Evolutionary conservation across 2,113 vertebrate genomes (phyloP).

Genomic region (Ophiodon elongatus): DNA sequence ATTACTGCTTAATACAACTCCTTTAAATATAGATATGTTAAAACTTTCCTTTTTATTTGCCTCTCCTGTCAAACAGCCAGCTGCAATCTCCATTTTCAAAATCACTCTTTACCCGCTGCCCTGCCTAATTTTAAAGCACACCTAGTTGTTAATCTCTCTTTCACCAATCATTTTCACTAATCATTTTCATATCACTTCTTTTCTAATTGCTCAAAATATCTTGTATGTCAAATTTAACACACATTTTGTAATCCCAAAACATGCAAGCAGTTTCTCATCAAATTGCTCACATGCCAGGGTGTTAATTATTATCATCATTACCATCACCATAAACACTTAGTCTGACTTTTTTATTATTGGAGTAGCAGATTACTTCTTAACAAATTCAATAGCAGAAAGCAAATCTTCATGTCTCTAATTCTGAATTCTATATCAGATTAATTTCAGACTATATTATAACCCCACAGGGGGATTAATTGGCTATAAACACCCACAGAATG

Average conservation of each 20-base stretch:
- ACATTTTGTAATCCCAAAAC: neutral
- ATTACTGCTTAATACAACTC: neutral
- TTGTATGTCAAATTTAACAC: neutral
- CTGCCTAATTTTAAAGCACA: conserved; percentile 1
- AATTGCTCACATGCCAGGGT: neutral
- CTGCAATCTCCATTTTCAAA: neutral
- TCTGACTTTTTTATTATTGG: neutral
- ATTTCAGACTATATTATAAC: conserved; percentile 9
- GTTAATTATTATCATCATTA: neutral
- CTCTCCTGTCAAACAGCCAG: neutral
- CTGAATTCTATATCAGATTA: neutral
- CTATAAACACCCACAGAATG: conserved; percentile 23
- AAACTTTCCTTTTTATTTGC: neutral
- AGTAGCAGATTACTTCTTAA: conserved; percentile 4
- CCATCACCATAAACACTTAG: neutral
- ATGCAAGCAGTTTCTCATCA: neutral
- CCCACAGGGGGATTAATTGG: conserved; percentile 20
- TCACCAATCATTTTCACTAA: conserved; percentile 25
- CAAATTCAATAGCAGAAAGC: neutral
- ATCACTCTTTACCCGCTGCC: neutral
- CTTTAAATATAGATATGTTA: neutral
- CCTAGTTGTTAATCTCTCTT: conserved; percentile 5
- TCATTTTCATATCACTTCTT: conserved; percentile 45
- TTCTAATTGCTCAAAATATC: conserved; percentile 38
- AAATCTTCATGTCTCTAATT: neutral